Percentiles rank a stretch among this genome's conserved stretches.
phyloP scores from a whole-genome alignment of 1,140 invertebrate species.

The Bombus impatiens region DNA sequence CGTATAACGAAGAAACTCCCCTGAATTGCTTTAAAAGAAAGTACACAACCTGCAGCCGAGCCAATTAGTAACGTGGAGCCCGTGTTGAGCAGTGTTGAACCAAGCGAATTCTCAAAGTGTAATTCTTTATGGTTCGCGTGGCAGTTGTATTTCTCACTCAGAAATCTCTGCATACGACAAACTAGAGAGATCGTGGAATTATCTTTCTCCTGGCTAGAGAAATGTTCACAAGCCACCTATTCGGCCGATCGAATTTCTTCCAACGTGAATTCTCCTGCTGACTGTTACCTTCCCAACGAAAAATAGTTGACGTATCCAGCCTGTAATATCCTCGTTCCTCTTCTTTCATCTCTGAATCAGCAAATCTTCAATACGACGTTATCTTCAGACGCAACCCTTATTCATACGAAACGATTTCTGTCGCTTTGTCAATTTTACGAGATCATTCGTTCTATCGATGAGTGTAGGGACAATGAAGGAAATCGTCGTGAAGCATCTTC shows the following conservation, averaged over 20 bases:
- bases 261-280: no score
- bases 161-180: slow-evolving; percentile 11
- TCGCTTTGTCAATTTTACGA: slow-evolving; percentile 17
- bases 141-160: background rate
- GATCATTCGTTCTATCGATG: background rate
- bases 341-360: slow-evolving; percentile 3
- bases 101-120: background rate
- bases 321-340: background rate
- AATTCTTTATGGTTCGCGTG: slow-evolving; percentile 3
- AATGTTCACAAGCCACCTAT: background rate
- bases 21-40: background rate
- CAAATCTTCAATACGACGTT: slow-evolving; percentile 4
- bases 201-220: background rate
- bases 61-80: slow-evolving; percentile 15
- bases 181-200: background rate
- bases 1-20: no score
- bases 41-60: background rate
- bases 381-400: background rate
- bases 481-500: no score
- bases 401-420: background rate
- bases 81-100: no score
- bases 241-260: background rate
- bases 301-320: background rate
- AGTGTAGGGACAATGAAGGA: no score
- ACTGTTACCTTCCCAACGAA: background rate